phyloP scores from a whole-genome alignment of 1,140 invertebrate species.

The Meloidogyne exigua region DNA sequence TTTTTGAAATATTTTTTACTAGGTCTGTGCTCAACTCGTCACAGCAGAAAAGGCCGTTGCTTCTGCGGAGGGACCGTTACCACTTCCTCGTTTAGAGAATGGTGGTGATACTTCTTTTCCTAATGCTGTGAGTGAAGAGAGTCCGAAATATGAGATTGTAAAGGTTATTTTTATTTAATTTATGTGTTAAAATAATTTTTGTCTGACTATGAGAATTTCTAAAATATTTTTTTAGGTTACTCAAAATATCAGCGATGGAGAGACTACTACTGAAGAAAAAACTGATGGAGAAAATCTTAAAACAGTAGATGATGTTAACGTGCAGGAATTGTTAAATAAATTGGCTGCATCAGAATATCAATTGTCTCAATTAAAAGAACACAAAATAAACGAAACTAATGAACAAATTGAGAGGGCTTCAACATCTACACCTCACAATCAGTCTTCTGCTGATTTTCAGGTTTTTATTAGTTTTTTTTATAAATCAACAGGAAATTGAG shows the following conservation, averaged over 20 bases:
- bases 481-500: too few species aligned
- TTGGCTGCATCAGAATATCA: not conserved
- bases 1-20: too few species aligned
- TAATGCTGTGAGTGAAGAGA: not conserved
- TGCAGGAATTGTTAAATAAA: not conserved
- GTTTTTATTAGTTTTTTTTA: too few species aligned
- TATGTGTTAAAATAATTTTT: not conserved
- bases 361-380: not conserved
- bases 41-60: not conserved
- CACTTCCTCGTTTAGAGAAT: not conserved
- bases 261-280: not conserved
- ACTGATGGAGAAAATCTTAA: not conserved
- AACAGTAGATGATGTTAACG: not conserved
- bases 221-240: not conserved
- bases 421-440: not conserved
- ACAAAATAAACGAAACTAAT: not conserved
- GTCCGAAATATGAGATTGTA: not conserved
- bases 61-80: not conserved
- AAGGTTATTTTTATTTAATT: not conserved
- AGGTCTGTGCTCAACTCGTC: constrained; percentile 8
- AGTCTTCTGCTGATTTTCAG: constrained; percentile 3
- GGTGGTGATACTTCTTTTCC: not conserved
- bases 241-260: not conserved
- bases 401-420: not conserved
- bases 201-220: not conserved